Base-by-base conservation (phyloP, 1,140 invertebrate genomes). In the Samia ricini region DNA sequence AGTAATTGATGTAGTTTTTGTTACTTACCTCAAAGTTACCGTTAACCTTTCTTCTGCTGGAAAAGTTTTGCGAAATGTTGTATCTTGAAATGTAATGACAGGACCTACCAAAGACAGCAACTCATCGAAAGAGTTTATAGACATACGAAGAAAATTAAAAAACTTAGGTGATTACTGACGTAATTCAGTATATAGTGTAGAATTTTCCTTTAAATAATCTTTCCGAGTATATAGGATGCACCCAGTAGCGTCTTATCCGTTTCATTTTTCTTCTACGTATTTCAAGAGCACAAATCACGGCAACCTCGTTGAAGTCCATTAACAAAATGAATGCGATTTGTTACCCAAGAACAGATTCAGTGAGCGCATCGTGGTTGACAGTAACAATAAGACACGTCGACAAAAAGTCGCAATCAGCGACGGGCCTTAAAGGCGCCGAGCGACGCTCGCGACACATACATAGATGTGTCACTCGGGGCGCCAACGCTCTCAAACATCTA, bases 261-360 rank as follows among this genome's bases (percentile, higher is more conserved):
- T 1, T 51, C 10, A 51, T 12, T 51, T 10, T 51, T 51, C 50
- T 51, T 51, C 50, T 51, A 19, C 50, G 50, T n/a, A 51, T 51
- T 51, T 51, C 50, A 51, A 51, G 50, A 12, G 50, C 50, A 51
- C 50, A 51, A 51, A 51, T 51, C 50, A 51, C 50, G 19, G 19
- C 50, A 51, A 51, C 50, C 50, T 51, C 50, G 19, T 51, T 51
- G 50, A 51, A 51, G 33, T 36, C 33, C 33, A 36, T 36, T 36
- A 36, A 7, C 7, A 36, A 36, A 36, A 36, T 36, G 33, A 36
- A 36, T 15, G 33, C 33, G 0, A 0, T 36, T 36, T 36, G 0
- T 36, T 36, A 36, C 33, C 33, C 33, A 36, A 36, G 33, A 36
- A 36, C 33, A 36, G 33, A 36, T 36, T 36, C 33, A 36, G 33